Evolutionary conservation across 2,113 vertebrate species (phyloP).

Genomic region (Cyanoramphus novaezelandiae): DNA sequence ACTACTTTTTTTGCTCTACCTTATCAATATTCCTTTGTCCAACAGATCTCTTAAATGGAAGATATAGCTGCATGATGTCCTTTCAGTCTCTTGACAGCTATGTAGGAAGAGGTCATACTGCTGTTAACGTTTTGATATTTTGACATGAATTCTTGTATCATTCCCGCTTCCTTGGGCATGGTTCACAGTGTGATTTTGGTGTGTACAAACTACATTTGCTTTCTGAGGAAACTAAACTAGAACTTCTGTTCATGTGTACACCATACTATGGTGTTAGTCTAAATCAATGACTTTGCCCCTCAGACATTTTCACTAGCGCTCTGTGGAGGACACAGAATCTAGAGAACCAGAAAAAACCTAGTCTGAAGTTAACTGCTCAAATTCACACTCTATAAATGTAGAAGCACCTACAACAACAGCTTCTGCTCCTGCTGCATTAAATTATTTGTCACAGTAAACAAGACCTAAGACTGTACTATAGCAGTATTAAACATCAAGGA

Average conservation of each 20-base stretch:
- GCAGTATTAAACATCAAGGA: not conserved
- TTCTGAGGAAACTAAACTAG: not conserved
- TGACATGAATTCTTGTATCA: not conserved
- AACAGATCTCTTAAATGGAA: not conserved
- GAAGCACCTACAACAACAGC: not conserved
- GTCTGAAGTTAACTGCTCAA: not conserved
- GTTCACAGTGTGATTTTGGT: not conserved
- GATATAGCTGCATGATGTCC: not conserved
- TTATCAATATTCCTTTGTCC: not conserved
- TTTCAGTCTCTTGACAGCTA: not conserved
- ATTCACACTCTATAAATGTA: not conserved
- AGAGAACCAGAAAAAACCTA: not conserved
- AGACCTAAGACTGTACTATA: not conserved
- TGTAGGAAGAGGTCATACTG: not conserved
- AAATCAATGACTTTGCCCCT: not conserved
- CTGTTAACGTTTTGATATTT: not conserved
- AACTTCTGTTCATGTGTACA: not conserved
- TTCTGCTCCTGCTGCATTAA: not conserved
- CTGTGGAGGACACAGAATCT: not conserved
- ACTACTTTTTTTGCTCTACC: not conserved
- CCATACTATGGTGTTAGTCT: not conserved
- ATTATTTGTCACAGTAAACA: not conserved
- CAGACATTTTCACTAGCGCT: not conserved
- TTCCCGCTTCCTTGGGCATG: not conserved
- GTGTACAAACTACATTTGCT: not conserved